These are phyloP conservation scores for Baryphthengus martii DNA, from an alignment of 2,113 vertebrate species.

Conservation along the genomic window DNA sequence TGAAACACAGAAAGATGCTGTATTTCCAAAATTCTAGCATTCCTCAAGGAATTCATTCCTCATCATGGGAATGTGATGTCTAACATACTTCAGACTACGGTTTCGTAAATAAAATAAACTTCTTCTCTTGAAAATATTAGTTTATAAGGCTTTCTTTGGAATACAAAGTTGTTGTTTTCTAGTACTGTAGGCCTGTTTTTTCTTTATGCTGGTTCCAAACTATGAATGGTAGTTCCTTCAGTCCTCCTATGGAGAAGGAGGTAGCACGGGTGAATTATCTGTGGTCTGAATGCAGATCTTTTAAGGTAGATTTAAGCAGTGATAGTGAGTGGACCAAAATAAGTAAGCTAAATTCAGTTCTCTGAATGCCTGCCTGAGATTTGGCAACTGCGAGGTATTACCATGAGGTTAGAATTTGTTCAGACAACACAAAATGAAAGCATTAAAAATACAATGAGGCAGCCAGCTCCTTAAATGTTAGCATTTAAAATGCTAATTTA, in stretches of 20 bases:
- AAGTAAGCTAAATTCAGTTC: background rate
- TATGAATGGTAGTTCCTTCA: background rate
- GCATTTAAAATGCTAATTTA: constrained; percentile 6
- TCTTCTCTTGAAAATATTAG: background rate
- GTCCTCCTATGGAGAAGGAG: background rate
- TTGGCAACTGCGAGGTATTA: background rate
- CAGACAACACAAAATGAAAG: background rate
- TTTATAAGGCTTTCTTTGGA: background rate
- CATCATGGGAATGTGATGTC: background rate
- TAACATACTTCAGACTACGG: background rate
- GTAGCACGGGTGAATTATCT: background rate
- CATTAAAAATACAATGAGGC: background rate
- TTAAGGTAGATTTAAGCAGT: rapidly evolving
- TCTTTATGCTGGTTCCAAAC: background rate
- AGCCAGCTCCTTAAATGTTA: background rate
- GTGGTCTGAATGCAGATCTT: background rate
- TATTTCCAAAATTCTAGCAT: background rate
- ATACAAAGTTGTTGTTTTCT: background rate
- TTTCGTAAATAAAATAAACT: background rate
- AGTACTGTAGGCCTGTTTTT: background rate
- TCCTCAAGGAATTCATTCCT: background rate
- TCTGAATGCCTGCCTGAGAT: background rate
- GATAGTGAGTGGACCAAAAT: background rate
- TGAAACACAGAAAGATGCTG: background rate
- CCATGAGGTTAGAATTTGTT: background rate